phyloP scores from a whole-genome alignment of 35 echinoderm and acorn worm genomes.

The Lytechinus variegatus region DNA sequence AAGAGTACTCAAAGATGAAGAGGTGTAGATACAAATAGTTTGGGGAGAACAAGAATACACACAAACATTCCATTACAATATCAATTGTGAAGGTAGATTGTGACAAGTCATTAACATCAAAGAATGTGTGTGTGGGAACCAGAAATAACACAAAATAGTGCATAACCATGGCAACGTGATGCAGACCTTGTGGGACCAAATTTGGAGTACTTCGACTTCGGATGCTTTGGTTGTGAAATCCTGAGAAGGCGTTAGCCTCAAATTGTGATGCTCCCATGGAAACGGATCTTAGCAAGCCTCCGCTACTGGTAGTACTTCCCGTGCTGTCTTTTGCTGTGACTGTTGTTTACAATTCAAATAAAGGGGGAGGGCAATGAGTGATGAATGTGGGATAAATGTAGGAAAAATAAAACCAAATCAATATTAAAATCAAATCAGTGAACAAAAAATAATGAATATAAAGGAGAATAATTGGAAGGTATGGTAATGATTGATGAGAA shows the following conservation, averaged over 20 bases:
- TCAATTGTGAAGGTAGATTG: neutral
- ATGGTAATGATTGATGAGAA: neutral
- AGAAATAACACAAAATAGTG: neutral
- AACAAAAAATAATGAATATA: neutral
- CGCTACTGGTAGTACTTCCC: conserved; percentile 17
- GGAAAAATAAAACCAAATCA: conserved; percentile 16
- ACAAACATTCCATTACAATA: neutral
- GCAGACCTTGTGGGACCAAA: conserved; percentile 80
- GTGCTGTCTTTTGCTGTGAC: conserved; percentile 51
- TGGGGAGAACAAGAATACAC: neutral
- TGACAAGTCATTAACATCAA: neutral
- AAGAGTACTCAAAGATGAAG: neutral
- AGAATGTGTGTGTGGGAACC: neutral
- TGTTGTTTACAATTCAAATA: neutral
- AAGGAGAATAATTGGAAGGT: neutral
- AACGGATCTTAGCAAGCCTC: conserved; percentile 70
- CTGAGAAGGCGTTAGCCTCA: conserved; percentile 74
- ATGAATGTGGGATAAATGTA: conserved; percentile 33
- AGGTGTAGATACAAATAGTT: neutral
- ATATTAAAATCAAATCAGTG: neutral
- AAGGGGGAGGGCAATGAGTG: neutral
- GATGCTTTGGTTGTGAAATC: conserved; percentile 73
- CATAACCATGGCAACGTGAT: conserved; percentile 32
- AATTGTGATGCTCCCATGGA: conserved; percentile 86
- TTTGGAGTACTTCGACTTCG: conserved; percentile 90